These are phyloP conservation scores for Corythoichthys intestinalis DNA, from an alignment of 2,113 vertebrate species.

Conservation along the genomic window DNA sequence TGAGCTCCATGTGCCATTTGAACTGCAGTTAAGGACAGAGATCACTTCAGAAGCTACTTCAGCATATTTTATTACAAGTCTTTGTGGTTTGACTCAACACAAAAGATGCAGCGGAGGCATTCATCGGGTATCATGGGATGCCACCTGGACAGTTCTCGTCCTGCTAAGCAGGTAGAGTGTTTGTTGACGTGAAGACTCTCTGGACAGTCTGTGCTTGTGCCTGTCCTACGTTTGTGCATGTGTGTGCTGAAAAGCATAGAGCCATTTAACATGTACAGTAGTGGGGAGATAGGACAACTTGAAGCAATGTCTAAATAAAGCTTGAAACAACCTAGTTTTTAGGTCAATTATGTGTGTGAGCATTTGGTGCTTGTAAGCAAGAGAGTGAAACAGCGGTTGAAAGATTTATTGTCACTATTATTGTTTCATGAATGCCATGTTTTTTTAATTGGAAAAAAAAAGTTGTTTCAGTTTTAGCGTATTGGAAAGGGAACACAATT, in stretches of 20 bases:
- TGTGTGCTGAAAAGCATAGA: slow-evolving; percentile 8
- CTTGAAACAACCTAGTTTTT: slow-evolving; percentile 47
- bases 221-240: slow-evolving; percentile 1
- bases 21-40: slow-evolving; percentile 10
- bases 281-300: slow-evolving; percentile 54
- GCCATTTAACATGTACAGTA: slow-evolving; percentile 40
- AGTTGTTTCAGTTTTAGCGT: background rate
- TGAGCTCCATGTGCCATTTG: slow-evolving; percentile 23
- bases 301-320: slow-evolving; percentile 63
- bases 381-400: slow-evolving; percentile 17
- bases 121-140: slow-evolving; percentile 51
- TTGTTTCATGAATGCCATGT: slow-evolving; percentile 1
- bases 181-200: slow-evolving; percentile 12
- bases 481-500: slow-evolving; percentile 8
- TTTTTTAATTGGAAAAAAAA: background rate
- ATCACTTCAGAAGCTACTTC: background rate
- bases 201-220: slow-evolving; percentile 8
- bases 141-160: slow-evolving; percentile 45
- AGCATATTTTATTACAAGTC: slow-evolving; percentile 16
- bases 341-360: slow-evolving; percentile 53
- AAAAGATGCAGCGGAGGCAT: slow-evolving; percentile 62
- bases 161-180: slow-evolving; percentile 55
- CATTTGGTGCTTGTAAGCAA: slow-evolving; percentile 16
- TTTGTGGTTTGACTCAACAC: slow-evolving; percentile 21
- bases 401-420: slow-evolving; percentile 26